Conservation (phyloP, 2,797 vertebrate genomes). For the Tolypeutes matacus region DNA sequence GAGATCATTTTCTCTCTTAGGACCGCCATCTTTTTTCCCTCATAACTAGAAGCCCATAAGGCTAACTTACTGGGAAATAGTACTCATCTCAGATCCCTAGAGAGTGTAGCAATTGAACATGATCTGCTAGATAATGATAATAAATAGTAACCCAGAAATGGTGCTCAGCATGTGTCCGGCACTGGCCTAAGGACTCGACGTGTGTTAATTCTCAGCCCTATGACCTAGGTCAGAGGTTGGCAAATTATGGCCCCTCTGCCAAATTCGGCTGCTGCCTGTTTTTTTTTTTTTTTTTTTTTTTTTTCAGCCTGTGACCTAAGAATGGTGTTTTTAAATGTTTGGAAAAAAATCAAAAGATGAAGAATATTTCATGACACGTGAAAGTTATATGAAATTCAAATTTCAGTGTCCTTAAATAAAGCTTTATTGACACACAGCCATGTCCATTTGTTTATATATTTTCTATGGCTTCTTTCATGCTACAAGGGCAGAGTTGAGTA, state of each 20-base stretch:
- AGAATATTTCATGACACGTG: not conserved
- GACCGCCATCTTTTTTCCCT: constrained; percentile 71
- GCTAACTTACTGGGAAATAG: constrained; percentile 62
- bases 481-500: no score
- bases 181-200: not conserved
- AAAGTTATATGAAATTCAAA: no score
- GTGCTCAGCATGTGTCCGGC: not conserved
- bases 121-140: not conserved
- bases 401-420: no score
- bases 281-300: not conserved
- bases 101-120: not conserved
- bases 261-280: not conserved
- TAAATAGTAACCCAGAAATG: not conserved
- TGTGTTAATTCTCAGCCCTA: not conserved
- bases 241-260: not conserved
- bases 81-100: not conserved
- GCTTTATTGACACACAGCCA: no score
- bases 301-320: not conserved
- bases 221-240: not conserved
- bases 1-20: constrained; percentile 71
- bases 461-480: no score
- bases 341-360: not conserved
- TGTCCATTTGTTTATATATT: no score
- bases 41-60: constrained; percentile 53
- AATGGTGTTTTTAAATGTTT: not conserved